These are phyloP conservation scores for Drosophila punjabiensis DNA, from an alignment of 1,140 invertebrate genomes.

Conservation along the genomic window DNA sequence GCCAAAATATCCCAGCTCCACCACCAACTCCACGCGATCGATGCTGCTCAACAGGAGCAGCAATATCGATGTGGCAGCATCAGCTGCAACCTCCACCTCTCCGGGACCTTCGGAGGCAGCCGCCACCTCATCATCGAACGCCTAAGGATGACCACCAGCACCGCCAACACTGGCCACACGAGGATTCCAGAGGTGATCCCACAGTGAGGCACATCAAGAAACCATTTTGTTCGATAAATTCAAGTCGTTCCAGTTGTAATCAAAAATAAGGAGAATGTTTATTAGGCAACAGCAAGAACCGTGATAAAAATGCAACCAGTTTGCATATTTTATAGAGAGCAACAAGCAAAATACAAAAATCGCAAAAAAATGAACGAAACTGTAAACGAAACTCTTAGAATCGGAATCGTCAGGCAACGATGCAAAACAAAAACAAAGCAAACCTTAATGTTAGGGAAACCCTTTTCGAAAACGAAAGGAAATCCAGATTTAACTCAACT, in stretches of 20 bases:
- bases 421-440: constrained; percentile 62
- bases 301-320: constrained; percentile 76
- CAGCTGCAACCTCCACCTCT: constrained; percentile 17
- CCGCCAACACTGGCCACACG: constrained; percentile 34
- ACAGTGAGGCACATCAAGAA: constrained; percentile 41
- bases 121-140: constrained; percentile 27
- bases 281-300: constrained; percentile 76
- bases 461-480: constrained; percentile 26
- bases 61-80: constrained; percentile 1
- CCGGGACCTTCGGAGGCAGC: constrained; percentile 11
- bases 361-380: constrained; percentile 61
- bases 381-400: constrained; percentile 67
- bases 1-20: constrained; percentile 52
- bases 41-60: constrained; percentile 25
- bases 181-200: constrained; percentile 18
- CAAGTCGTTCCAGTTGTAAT: constrained; percentile 78
- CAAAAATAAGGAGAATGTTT: constrained; percentile 52
- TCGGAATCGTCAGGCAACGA: constrained; percentile 76
- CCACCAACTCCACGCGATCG: constrained; percentile 17
- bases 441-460: constrained; percentile 14
- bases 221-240: constrained; percentile 66
- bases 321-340: constrained; percentile 78
- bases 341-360: constrained; percentile 54
- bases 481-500: constrained; percentile 58
- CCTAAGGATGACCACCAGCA: constrained; percentile 14